Conservation (phyloP, 2,113 vertebrate species). For the Cinclus mexicanus region DNA sequence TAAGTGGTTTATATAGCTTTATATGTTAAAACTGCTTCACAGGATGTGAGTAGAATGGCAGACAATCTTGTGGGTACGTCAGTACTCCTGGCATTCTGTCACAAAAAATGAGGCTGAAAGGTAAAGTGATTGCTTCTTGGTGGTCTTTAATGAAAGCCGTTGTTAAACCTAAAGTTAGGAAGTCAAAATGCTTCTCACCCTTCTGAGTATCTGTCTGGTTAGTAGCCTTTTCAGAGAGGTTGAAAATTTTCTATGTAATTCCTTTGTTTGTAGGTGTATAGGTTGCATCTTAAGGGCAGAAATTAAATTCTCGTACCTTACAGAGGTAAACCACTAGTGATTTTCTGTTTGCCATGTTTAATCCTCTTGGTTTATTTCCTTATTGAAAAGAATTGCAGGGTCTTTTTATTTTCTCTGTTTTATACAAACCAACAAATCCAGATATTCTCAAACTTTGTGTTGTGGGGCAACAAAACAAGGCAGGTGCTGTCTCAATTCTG, state of each 20-base stretch:
- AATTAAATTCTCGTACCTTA: not conserved
- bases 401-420: slow-evolving; percentile 41
- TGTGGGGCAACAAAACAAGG: not conserved
- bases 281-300: not conserved
- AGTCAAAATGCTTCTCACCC: not conserved
- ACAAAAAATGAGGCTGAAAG: not conserved
- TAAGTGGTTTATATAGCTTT: not conserved
- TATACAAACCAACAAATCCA: not conserved
- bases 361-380: not conserved
- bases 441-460: not conserved
- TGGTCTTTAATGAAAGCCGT: not conserved
- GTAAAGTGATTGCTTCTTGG: not conserved
- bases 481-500: not conserved
- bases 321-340: not conserved
- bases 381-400: not conserved
- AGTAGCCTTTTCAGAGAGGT: not conserved
- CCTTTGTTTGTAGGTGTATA: not conserved
- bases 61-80: not conserved
- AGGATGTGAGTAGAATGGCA: not conserved
- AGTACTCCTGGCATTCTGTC: not conserved
- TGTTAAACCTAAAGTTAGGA: not conserved
- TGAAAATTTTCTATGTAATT: not conserved
- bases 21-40: not conserved
- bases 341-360: not conserved
- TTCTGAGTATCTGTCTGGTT: not conserved